Conservation (phyloP, 2,113 vertebrate species). For the Galemys pyrenaicus region DNA sequence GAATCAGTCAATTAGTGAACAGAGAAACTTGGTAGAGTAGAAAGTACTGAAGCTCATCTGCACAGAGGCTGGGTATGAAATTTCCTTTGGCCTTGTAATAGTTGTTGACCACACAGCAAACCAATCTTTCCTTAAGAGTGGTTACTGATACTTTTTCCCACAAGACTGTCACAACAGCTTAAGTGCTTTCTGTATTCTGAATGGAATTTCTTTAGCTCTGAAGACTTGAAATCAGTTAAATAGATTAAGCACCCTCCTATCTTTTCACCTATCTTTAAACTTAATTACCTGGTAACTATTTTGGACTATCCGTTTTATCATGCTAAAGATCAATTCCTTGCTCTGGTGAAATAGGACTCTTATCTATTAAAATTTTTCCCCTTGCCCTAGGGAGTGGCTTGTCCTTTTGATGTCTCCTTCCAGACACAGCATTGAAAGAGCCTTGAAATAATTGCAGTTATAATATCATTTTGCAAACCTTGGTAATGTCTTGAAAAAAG, state of each 20-base stretch:
- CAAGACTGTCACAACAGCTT: neutral
- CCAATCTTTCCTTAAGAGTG: neutral
- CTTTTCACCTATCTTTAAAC: constrained; percentile 7
- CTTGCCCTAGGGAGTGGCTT: neutral
- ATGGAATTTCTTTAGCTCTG: constrained; percentile 11
- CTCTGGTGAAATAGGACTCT: constrained; percentile 31
- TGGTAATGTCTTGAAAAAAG: neutral
- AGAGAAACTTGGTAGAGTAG: neutral
- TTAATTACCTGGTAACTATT: constrained; percentile 45
- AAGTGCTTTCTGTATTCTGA: neutral
- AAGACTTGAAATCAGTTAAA: constrained; percentile 21
- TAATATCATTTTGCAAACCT: neutral
- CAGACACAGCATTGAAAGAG: neutral
- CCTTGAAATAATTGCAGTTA: neutral
- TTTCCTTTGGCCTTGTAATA: neutral
- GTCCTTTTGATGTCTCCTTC: neutral
- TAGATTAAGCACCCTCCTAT: neutral
- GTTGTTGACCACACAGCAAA: neutral
- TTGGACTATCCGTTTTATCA: neutral
- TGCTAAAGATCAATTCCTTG: constrained; percentile 38
- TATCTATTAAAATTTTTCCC: neutral
- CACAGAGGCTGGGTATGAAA: neutral
- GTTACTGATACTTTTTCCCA: neutral
- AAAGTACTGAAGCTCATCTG: neutral
- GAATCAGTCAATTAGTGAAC: neutral